These are phyloP conservation scores for Cerastis rubricosa DNA, from an alignment of 2,888 invertebrate species.

Conservation along the genomic window DNA sequence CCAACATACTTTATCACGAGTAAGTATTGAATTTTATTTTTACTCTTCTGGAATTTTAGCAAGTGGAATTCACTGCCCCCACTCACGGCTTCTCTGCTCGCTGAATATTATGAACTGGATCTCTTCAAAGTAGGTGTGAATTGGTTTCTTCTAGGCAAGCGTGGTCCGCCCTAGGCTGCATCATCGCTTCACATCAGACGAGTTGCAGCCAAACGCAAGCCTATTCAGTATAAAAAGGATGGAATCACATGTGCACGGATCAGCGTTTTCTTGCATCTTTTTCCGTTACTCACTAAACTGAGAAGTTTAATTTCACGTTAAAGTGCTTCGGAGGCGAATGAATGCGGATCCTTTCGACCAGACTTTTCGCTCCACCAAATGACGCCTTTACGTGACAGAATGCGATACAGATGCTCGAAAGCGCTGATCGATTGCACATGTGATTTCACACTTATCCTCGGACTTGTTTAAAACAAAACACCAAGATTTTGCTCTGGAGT, in stretches of 20 bases:
- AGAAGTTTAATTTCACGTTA: background rate
- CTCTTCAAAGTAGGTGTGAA: too few relatives aligned
- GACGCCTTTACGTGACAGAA: background rate
- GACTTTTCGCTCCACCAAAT: background rate
- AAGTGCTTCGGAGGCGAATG: background rate
- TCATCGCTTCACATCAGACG: too few relatives aligned
- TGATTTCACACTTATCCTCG: too few relatives aligned
- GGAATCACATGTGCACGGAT: background rate
- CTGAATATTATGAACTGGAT: too few relatives aligned
- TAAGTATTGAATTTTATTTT: slow-evolving; percentile 85
- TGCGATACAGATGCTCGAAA: background rate
- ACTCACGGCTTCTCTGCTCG: too few relatives aligned
- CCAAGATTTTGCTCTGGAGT: background rate
- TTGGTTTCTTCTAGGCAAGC: too few relatives aligned
- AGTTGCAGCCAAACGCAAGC: too few relatives aligned
- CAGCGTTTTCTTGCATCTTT: background rate
- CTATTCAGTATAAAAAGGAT: background rate
- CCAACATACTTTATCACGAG: slow-evolving; percentile 97
- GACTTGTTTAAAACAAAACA: background rate
- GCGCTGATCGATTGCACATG: background rate
- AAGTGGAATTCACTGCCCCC: too few relatives aligned
- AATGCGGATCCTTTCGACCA: too few relatives aligned
- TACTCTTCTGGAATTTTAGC: background rate
- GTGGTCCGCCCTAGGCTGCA: too few relatives aligned
- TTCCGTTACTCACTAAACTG: background rate